Percentiles rank a stretch among this genome's conserved stretches.
phyloP scores from a whole-genome alignment of 2,888 invertebrate species.

The Xestobium rufovillosum region DNA sequence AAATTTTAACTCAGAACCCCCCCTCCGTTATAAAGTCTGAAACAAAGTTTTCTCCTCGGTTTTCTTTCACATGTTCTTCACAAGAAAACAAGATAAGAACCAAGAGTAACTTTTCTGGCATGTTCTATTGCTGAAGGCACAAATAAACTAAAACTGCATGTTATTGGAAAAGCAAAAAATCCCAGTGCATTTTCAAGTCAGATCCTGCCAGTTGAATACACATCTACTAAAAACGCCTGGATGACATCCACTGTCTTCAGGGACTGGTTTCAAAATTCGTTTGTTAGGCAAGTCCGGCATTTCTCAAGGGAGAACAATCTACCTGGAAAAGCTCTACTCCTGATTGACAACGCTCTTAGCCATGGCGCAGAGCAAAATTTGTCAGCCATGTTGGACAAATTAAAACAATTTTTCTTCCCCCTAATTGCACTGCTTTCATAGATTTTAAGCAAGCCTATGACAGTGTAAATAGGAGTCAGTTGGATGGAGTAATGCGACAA shows the following conservation, averaged over 20 bases:
- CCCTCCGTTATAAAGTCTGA: too few species aligned
- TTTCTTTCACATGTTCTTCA: too few species aligned
- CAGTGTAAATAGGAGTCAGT: too few species aligned
- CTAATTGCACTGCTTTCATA: too few species aligned
- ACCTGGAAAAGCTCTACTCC: too few species aligned
- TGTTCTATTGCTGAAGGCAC: conserved; percentile 12
- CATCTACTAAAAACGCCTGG: conserved; percentile 12
- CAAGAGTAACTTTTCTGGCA: conserved; percentile 3
- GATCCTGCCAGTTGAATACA: conserved; percentile 10
- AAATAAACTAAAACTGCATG: conserved; percentile 13
- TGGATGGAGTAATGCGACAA: too few species aligned
- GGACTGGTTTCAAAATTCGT: conserved; percentile 16
- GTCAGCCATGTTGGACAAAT: conserved; percentile 5
- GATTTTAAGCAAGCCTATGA: too few species aligned
- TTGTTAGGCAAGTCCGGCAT: conserved; percentile 11
- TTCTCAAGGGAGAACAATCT: too few species aligned
- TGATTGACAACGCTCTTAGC: conserved; percentile 15
- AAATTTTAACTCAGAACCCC: too few species aligned
- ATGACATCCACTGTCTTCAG: too few species aligned
- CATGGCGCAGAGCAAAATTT: conserved; percentile 11
- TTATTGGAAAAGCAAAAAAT: conserved; percentile 16
- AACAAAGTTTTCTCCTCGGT: too few species aligned
- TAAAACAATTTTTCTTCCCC: conserved; percentile 10
- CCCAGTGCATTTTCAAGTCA: conserved; percentile 8
- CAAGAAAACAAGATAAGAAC: too few species aligned